Evolutionary conservation across 2,113 vertebrate genomes (phyloP).

Genomic region (Pyxicephalus adspersus): DNA sequence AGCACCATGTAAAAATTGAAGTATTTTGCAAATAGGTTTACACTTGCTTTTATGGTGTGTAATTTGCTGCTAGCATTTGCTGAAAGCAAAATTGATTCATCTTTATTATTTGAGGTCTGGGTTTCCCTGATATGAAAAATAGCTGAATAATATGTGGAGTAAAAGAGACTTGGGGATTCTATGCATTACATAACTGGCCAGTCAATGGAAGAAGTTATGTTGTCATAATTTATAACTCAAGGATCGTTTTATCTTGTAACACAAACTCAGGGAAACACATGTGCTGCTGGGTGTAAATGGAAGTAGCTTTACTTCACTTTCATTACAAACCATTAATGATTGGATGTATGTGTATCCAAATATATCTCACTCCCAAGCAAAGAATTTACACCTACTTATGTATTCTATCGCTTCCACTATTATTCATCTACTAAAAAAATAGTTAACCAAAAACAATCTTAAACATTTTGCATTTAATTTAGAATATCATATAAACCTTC

Average conservation of each 20-base stretch:
- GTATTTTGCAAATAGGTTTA: background rate
- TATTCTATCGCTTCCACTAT: slow-evolving; percentile 4
- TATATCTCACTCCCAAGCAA: too few relatives aligned
- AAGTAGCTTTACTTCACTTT: too few relatives aligned
- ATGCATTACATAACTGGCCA: background rate
- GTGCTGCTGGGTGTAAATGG: too few relatives aligned
- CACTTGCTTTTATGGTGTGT: background rate
- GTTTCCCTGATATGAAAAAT: background rate
- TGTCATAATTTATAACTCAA: background rate
- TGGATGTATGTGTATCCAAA: background rate
- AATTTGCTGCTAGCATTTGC: background rate
- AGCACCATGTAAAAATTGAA: too few relatives aligned
- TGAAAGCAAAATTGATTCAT: background rate
- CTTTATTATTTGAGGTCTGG: background rate
- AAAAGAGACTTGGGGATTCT: too few relatives aligned
- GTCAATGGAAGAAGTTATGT: slow-evolving; percentile 1
- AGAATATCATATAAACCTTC: too few relatives aligned
- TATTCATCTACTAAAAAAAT: too few relatives aligned
- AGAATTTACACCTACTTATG: too few relatives aligned
- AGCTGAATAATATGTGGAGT: background rate
- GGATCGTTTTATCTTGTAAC: too few relatives aligned
- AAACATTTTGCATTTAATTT: background rate
- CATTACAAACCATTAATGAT: background rate
- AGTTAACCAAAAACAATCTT: background rate
- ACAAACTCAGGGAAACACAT: too few relatives aligned